Conservation (phyloP, 2,797 vertebrate species). For the Artibeus jamaicensis region DNA sequence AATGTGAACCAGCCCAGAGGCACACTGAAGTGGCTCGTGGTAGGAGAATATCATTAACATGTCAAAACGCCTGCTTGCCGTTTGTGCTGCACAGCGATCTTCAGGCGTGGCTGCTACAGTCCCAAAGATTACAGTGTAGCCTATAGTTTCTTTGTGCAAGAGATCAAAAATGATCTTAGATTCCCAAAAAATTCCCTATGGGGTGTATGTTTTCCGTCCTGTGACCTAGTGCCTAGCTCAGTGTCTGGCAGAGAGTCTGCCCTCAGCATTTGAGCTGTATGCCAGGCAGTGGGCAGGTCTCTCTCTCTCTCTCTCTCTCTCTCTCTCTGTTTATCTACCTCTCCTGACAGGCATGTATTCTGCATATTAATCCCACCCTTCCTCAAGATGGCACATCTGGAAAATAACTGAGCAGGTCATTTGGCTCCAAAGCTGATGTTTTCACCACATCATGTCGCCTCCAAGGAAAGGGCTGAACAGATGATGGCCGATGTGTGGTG, state of each 20-base stretch:
- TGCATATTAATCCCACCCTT: not conserved
- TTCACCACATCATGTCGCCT: not conserved
- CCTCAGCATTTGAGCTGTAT: not conserved
- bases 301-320: not conserved
- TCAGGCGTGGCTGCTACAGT: not conserved
- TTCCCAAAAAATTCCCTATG: not conserved
- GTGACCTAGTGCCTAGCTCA: not conserved
- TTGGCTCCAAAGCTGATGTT: not conserved
- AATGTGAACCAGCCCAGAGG: conserved; percentile 40
- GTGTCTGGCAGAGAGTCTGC: not conserved
- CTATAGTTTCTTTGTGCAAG: not conserved
- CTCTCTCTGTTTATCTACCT: not conserved
- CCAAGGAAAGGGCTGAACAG: not conserved
- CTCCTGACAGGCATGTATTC: not conserved
- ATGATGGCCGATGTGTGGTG: not conserved
- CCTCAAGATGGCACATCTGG: not conserved
- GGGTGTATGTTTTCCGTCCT: not conserved
- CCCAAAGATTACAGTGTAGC: not conserved
- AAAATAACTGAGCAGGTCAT: not conserved
- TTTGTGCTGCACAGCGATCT: not conserved
- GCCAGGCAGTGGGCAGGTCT: no score
- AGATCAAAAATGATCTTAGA: not conserved
- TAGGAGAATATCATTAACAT: conserved; percentile 29
- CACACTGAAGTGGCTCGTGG: not conserved
- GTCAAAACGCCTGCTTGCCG: not conserved